phyloP scores from a whole-genome alignment of 37 sponge, comb jelly and placozoan species.

The Geodia barretti region DNA sequence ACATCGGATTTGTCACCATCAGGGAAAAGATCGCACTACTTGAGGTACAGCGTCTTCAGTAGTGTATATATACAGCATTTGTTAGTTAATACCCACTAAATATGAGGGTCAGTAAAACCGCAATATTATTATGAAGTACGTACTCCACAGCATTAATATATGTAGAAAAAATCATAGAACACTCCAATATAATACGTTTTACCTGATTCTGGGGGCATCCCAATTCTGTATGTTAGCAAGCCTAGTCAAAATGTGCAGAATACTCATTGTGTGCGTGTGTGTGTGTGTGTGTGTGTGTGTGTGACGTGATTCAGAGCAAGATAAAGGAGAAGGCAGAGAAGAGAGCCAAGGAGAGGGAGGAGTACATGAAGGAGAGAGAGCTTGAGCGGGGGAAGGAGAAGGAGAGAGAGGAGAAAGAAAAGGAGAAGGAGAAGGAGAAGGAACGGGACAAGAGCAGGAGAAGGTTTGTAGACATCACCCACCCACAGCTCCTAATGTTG shows the following conservation, averaged over 20 bases:
- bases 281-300: conserved; percentile 1
- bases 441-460: conserved; percentile 5
- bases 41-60: conserved; percentile 55
- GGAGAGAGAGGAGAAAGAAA: conserved; percentile 27
- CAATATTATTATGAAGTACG: not conserved
- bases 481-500: no score
- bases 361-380: conserved; percentile 38
- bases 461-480: not conserved
- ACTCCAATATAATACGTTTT: no score
- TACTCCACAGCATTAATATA: not conserved
- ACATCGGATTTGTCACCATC: conserved; percentile 97
- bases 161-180: no score
- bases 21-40: conserved; percentile 83
- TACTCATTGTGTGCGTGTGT: conserved; percentile 1
- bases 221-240: not conserved
- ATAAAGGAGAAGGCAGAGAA: conserved; percentile 34
- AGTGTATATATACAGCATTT: not conserved
- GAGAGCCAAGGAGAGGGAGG: conserved; percentile 47
- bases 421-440: conserved; percentile 30
- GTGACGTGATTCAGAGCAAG: conserved; percentile 8
- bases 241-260: not conserved
- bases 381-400: conserved; percentile 4
- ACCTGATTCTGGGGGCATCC: no score
- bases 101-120: not conserved
- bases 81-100: not conserved